A percentile compares a stretch with the other conserved stretches of the same genome.
Conservation (phyloP, 2,113 vertebrate species). For the Prietella phreatophila region DNA sequence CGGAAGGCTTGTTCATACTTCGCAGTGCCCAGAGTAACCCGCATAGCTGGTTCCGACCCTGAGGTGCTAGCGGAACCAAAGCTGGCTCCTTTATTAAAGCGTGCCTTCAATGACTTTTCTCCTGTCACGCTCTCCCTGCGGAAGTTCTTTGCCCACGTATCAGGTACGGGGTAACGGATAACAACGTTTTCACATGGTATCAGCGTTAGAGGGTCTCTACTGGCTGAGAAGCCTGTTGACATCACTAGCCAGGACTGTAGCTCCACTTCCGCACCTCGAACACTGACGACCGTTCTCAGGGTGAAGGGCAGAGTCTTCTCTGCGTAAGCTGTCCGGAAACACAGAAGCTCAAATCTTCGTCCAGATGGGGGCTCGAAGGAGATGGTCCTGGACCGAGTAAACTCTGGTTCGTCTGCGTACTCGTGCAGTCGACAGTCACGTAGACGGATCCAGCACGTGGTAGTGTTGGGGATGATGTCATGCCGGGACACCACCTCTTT, state of each 20-base stretch:
- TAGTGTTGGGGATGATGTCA: slow-evolving; percentile 87
- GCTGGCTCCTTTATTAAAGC: slow-evolving; percentile 85
- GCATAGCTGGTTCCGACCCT: slow-evolving; percentile 87
- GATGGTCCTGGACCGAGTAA: slow-evolving; percentile 70
- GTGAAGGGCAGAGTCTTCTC: slow-evolving; percentile 85
- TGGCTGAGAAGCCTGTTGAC: slow-evolving; percentile 82
- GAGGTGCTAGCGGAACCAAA: slow-evolving; percentile 79
- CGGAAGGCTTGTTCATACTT: slow-evolving; percentile 88
- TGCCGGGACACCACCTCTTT: slow-evolving; percentile 85
- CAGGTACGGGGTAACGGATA: slow-evolving; percentile 82
- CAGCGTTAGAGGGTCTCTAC: slow-evolving; percentile 78
- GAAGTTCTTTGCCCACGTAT: slow-evolving; percentile 87
- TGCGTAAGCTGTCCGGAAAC: slow-evolving; percentile 78
- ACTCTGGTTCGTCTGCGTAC: slow-evolving; percentile 77
- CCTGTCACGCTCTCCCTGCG: slow-evolving; percentile 81
- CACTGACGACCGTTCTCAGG: slow-evolving; percentile 77
- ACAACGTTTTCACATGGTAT: slow-evolving; percentile 87
- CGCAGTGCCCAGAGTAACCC: slow-evolving; percentile 86
- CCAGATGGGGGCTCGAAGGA: slow-evolving; percentile 80
- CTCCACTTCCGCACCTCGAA: slow-evolving; percentile 83
- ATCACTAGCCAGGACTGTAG: slow-evolving; percentile 90
- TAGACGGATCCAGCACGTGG: slow-evolving; percentile 84
- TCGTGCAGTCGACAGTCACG: slow-evolving; percentile 76
- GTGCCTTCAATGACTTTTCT: slow-evolving; percentile 86
- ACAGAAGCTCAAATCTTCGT: slow-evolving; percentile 82